Evolutionary conservation across 2,113 vertebrate species (phyloP).

Genomic region (Phyllostomus hastatus): DNA sequence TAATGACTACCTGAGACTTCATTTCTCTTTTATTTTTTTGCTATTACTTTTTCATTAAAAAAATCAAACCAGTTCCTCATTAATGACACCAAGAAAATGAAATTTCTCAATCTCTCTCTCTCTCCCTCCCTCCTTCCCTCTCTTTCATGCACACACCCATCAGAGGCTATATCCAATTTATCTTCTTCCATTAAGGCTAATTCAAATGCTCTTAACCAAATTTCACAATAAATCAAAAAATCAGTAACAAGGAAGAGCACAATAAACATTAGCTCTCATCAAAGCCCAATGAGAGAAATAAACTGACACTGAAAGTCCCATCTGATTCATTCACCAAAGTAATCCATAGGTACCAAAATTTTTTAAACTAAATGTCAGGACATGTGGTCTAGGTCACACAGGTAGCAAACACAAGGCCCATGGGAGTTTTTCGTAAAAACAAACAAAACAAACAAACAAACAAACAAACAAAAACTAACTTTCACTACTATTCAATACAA

Average conservation of each 20-base stretch:
- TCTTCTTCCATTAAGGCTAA: slow-evolving; percentile 51
- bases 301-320: background rate
- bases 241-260: background rate
- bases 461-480: background rate
- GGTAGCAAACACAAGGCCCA: too few relatives aligned
- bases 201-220: background rate
- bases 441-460: too few relatives aligned
- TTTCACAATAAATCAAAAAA: slow-evolving; percentile 46
- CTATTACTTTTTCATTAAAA: background rate
- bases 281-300: slow-evolving; percentile 9
- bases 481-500: background rate
- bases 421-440: background rate
- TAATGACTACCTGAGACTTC: background rate
- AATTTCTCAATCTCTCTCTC: background rate
- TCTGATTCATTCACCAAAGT: slow-evolving; percentile 15
- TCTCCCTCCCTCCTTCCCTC: background rate
- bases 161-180: slow-evolving; percentile 9
- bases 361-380: slow-evolving; percentile 8
- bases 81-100: background rate
- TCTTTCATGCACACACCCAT: background rate
- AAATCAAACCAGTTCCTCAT: background rate
- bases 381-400: background rate
- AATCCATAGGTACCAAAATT: background rate
- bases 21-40: background rate
- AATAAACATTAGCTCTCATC: background rate